Evolutionary conservation across 1,140 invertebrate species (phyloP).

Genomic region (Sipha flava): DNA sequence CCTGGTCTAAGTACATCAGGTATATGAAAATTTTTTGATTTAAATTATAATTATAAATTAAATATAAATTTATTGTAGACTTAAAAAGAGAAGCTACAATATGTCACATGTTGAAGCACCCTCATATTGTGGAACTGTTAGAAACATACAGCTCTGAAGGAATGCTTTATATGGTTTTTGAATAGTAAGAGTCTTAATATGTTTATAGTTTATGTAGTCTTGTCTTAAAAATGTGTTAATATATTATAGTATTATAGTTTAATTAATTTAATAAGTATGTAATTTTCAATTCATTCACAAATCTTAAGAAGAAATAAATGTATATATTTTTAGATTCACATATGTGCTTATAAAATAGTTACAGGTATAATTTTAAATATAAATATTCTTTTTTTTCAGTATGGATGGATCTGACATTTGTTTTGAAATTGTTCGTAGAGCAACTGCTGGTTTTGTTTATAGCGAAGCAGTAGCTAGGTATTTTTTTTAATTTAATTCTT

Average conservation of each 20-base stretch:
- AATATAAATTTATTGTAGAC: slow-evolving; percentile 53
- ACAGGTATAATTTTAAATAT: background rate
- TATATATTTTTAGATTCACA: no score
- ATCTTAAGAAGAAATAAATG: no score
- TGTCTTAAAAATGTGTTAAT: no score
- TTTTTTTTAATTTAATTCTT: slow-evolving; percentile 37
- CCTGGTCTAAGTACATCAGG: slow-evolving; percentile 91
- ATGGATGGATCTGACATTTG: slow-evolving; percentile 98
- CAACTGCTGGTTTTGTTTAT: slow-evolving; percentile 92
- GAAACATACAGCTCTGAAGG: slow-evolving; percentile 98
- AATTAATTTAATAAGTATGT: no score
- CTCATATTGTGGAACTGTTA: slow-evolving; percentile 93
- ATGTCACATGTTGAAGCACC: slow-evolving; percentile 98
- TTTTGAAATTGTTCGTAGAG: slow-evolving; percentile 94
- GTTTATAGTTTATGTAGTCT: background rate
- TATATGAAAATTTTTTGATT: slow-evolving; percentile 43
- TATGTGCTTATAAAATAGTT: no score
- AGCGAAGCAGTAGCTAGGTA: slow-evolving; percentile 97
- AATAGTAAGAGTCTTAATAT: slow-evolving; percentile 74
- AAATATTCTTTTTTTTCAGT: slow-evolving; percentile 49
- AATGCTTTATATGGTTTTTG: slow-evolving; percentile 98
- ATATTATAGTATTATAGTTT: no score
- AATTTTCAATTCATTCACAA: no score
- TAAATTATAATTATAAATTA: background rate
- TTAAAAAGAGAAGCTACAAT: slow-evolving; percentile 95